Evolutionary conservation across 2,888 invertebrate genomes (phyloP).

Genomic region (Theodoxus fluviatilis): DNA sequence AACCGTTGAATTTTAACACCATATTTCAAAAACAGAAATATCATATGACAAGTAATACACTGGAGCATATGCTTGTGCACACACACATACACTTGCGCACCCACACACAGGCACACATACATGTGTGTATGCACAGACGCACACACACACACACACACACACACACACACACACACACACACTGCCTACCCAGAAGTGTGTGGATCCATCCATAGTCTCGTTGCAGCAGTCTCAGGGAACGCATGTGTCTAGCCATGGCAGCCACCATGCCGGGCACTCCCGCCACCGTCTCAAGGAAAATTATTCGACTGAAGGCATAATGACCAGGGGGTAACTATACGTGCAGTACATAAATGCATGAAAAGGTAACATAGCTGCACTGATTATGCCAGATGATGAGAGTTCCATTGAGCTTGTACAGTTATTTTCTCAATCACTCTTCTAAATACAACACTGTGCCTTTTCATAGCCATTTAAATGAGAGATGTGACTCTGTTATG

Average conservation of each 20-base stretch:
- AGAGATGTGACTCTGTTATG: too few relatives aligned
- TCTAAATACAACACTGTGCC: neutral
- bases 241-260: conserved; percentile 63
- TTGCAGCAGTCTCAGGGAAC: conserved; percentile 57
- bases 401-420: neutral
- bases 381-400: neutral
- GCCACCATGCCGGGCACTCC: conserved; percentile 65
- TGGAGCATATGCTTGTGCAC: too few relatives aligned
- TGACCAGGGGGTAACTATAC: too few relatives aligned
- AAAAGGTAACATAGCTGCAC: neutral
- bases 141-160: neutral
- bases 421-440: neutral
- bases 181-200: conserved; percentile 56
- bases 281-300: conserved; percentile 64
- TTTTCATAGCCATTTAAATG: neutral
- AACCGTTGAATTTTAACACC: too few relatives aligned
- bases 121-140: neutral
- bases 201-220: conserved; percentile 65
- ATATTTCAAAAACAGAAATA: too few relatives aligned
- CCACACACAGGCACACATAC: too few relatives aligned
- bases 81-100: too few relatives aligned
- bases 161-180: neutral
- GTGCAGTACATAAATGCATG: neutral
- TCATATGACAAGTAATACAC: too few relatives aligned
- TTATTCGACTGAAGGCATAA: conserved; percentile 47